A percentile compares a stretch with the other conserved stretches of the same genome.
phyloP scores from a whole-genome alignment of 1,140 invertebrate species.

The Battus philenor region DNA sequence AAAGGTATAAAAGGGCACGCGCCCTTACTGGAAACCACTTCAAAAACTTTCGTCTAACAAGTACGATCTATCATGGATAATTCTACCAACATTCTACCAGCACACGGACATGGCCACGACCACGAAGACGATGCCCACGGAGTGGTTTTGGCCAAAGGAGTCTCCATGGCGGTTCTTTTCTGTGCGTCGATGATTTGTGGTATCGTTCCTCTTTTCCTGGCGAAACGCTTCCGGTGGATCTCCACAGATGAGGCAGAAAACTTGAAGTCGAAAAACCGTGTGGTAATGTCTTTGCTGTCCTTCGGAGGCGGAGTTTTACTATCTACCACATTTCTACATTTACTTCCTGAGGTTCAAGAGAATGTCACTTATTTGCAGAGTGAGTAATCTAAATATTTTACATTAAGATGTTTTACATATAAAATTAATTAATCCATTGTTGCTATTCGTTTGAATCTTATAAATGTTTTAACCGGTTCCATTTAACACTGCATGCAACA shows the following conservation, averaged over 20 bases:
- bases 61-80: slow-evolving; percentile 29
- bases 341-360: slow-evolving; percentile 91
- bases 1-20: slow-evolving; percentile 54
- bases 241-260: slow-evolving; percentile 51
- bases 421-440: neutral
- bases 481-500: neutral
- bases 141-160: slow-evolving; percentile 80
- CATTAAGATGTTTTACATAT: slow-evolving; percentile 1
- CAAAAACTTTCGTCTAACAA: slow-evolving; percentile 18
- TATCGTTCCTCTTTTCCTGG: slow-evolving; percentile 80
- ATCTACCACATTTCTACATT: slow-evolving; percentile 91
- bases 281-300: slow-evolving; percentile 79
- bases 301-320: slow-evolving; percentile 95
- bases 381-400: slow-evolving; percentile 33
- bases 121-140: slow-evolving; percentile 51
- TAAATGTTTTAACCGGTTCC: too few relatives aligned
- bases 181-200: slow-evolving; percentile 83
- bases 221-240: slow-evolving; percentile 79
- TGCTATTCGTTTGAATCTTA: neutral
- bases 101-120: slow-evolving; percentile 25
- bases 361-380: slow-evolving; percentile 77
- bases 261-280: slow-evolving; percentile 60
- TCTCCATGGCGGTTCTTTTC: slow-evolving; percentile 85
- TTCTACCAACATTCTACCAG: slow-evolving; percentile 18
- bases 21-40: slow-evolving; percentile 31